Evolutionary conservation across 2,113 vertebrate genomes (phyloP).

Genomic region (Malurus cyaneus): DNA sequence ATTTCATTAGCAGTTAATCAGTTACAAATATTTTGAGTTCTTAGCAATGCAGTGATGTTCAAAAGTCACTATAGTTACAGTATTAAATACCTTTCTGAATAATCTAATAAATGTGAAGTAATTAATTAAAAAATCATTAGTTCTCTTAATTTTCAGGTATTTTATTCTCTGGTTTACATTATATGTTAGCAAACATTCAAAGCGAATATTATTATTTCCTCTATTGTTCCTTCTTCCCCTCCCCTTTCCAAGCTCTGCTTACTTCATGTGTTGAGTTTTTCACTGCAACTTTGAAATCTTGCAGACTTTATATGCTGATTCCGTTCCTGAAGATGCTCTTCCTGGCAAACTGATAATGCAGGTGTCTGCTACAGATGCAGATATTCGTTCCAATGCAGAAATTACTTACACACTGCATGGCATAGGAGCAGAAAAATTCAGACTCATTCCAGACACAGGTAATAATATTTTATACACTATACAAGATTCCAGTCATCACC

Average conservation of each 20-base stretch:
- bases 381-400: constrained; percentile 95
- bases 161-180: neutral
- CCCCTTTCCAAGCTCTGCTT: neutral
- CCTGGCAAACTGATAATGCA: constrained; percentile 89
- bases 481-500: neutral
- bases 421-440: constrained; percentile 87
- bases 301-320: constrained; percentile 85
- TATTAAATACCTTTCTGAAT: neutral
- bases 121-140: neutral
- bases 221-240: neutral
- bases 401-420: constrained; percentile 89
- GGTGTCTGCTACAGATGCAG: constrained; percentile 88
- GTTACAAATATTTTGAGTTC: neutral
- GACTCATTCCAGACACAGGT: constrained; percentile 90
- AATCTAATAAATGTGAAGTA: neutral
- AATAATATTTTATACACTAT: neutral
- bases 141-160: neutral
- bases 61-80: neutral
- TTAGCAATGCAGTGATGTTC: neutral
- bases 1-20: neutral
- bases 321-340: constrained; percentile 86
- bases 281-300: constrained; percentile 28
- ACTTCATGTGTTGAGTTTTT: neutral
- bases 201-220: neutral
- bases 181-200: neutral